Conservation (phyloP, 2,888 invertebrate genomes). For the Stegophylla sp. region DNA sequence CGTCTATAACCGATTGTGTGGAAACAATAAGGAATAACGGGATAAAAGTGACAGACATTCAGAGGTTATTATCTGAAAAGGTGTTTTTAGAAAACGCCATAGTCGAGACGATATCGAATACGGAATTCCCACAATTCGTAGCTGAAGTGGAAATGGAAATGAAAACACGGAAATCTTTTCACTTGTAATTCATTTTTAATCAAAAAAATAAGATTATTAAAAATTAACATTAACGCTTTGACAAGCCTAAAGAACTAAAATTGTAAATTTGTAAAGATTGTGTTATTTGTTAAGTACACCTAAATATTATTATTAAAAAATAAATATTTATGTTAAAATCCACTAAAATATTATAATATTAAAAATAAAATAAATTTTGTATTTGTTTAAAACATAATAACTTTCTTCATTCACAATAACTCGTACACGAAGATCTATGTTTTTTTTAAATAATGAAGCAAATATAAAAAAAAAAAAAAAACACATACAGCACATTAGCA, state of each 20-base stretch:
- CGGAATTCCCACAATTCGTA: conserved; percentile 3
- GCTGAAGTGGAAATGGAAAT: conserved; percentile 14
- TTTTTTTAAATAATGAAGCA: conserved; percentile 26
- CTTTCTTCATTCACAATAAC: conserved; percentile 22
- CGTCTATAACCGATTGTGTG: neutral
- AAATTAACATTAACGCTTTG: conserved; percentile 42
- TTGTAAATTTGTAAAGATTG: conserved; percentile 30
- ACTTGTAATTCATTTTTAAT: conserved; percentile 32
- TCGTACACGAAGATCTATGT: conserved; percentile 35
- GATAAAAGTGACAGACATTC: conserved; percentile 1
- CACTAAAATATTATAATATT: conserved; percentile 35
- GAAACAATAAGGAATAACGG: neutral
- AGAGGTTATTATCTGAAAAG: neutral
- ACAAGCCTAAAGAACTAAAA: conserved; percentile 26
- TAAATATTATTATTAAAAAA: conserved; percentile 43
- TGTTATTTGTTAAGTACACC: conserved; percentile 48
- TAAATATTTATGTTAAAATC: conserved; percentile 42
- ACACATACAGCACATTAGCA: conserved; percentile 20
- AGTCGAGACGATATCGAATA: neutral
- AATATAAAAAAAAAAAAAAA: conserved; percentile 32
- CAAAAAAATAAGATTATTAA: conserved; percentile 14
- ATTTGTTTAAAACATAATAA: conserved; percentile 10
- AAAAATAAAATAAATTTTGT: conserved; percentile 42
- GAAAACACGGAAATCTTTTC: conserved; percentile 6
- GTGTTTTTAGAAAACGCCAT: neutral